phyloP scores from a whole-genome alignment of 2,888 invertebrate genomes.

The Hedya salicella region DNA sequence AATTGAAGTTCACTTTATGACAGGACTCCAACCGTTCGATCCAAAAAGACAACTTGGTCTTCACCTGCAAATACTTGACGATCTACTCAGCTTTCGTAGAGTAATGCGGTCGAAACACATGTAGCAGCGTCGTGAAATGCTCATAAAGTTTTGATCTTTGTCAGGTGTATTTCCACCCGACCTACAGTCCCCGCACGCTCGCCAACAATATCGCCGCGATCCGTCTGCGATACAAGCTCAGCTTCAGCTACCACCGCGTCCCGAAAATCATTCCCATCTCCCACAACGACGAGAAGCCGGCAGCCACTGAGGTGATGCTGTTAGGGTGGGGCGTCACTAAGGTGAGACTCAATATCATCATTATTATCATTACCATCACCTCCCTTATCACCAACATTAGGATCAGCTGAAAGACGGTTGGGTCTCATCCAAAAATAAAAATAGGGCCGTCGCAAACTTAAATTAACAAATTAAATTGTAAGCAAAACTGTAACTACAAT shows the following conservation, averaged over 20 bases:
- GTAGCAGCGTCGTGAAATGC: too few relatives aligned
- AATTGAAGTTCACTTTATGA: too few relatives aligned
- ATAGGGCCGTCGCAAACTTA: too few relatives aligned
- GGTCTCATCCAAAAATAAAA: too few relatives aligned
- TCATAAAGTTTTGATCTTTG: not conserved
- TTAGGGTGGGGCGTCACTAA: constrained; percentile 78
- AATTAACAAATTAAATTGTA: not conserved
- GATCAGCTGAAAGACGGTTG: too few relatives aligned
- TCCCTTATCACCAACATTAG: too few relatives aligned
- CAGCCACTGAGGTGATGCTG: constrained; percentile 67
- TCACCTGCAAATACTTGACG: too few relatives aligned
- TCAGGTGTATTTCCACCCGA: constrained; percentile 76
- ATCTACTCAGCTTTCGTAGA: too few relatives aligned
- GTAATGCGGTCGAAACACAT: too few relatives aligned
- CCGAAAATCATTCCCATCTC: constrained; percentile 68
- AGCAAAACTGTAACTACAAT: not conserved
- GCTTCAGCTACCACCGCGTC: constrained; percentile 61
- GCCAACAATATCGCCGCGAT: constrained; percentile 71
- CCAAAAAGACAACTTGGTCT: too few relatives aligned
- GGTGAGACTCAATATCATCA: constrained; percentile 54
- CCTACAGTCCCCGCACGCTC: constrained; percentile 70
- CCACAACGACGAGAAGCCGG: constrained; percentile 49
- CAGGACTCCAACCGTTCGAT: too few relatives aligned
- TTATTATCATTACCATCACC: too few relatives aligned
- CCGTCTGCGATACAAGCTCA: constrained; percentile 63